These are phyloP conservation scores for Nymphalis io DNA, from an alignment of 1,140 invertebrate species.

Conservation along the genomic window DNA sequence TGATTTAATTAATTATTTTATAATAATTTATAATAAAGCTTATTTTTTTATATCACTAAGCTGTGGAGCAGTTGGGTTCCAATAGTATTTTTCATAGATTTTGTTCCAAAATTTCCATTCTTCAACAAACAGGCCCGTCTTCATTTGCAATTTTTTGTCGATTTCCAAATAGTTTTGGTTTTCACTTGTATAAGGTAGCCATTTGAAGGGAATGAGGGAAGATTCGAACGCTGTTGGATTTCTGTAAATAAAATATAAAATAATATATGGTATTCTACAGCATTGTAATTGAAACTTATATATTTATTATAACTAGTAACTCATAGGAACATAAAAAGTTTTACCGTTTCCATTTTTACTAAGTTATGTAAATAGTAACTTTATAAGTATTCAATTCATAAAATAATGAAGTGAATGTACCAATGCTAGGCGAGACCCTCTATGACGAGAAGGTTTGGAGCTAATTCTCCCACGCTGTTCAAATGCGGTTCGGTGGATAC, in stretches of 20 bases:
- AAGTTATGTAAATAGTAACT: no score
- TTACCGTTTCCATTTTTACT: no score
- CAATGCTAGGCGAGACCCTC: no score
- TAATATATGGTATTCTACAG: not conserved
- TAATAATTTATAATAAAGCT: not conserved
- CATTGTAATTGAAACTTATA: no score
- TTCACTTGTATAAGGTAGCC: constrained; percentile 57
- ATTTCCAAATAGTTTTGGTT: constrained; percentile 61
- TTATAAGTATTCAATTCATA: no score
- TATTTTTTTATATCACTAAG: not conserved
- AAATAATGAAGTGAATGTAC: constrained; percentile 25
- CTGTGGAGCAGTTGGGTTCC: constrained; percentile 52
- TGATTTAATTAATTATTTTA: constrained; percentile 1
- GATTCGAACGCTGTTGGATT: constrained; percentile 68
- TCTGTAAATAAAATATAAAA: constrained; percentile 47
- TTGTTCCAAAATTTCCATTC: constrained; percentile 63
- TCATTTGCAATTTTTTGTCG: constrained; percentile 48
- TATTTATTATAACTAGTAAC: no score
- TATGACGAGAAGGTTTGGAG: no score
- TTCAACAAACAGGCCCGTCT: constrained; percentile 53
- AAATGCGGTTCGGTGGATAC: no score
- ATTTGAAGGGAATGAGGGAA: constrained; percentile 54
- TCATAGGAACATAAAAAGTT: no score
- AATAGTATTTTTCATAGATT: constrained; percentile 66
- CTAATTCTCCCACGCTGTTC: no score